phyloP scores from a whole-genome alignment of 2,113 vertebrate genomes.

The Cinclus cinclus region DNA sequence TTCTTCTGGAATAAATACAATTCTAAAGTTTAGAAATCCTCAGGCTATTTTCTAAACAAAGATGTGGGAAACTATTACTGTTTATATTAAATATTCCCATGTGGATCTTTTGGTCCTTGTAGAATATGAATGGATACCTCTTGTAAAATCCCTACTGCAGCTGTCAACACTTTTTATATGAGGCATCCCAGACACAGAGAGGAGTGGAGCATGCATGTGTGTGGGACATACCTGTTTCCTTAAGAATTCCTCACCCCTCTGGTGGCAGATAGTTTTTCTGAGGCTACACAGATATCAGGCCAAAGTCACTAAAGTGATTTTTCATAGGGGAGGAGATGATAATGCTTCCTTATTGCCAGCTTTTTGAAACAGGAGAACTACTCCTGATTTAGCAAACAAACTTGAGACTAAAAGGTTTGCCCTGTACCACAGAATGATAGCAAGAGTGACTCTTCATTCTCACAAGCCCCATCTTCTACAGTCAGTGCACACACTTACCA shows the following conservation, averaged over 20 bases:
- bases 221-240: slow-evolving; percentile 7
- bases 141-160: slow-evolving; percentile 54
- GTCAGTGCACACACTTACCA: background rate
- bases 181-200: slow-evolving; percentile 50
- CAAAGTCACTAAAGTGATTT: background rate
- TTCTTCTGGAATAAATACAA: slow-evolving; percentile 79
- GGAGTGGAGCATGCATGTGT: background rate
- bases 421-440: background rate
- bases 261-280: slow-evolving; percentile 6
- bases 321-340: background rate
- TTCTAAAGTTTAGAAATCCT: slow-evolving; percentile 84
- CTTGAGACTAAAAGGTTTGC: background rate
- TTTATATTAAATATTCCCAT: slow-evolving; percentile 82
- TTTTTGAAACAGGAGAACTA: background rate
- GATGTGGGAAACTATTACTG: slow-evolving; percentile 87
- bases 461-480: background rate
- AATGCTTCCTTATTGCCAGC: background rate
- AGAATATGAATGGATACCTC: slow-evolving; percentile 70
- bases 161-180: slow-evolving; percentile 45
- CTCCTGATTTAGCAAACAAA: background rate
- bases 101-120: slow-evolving; percentile 66
- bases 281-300: background rate
- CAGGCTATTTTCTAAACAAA: slow-evolving; percentile 83
- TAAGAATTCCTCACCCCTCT: background rate
- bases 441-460: background rate